Evolutionary conservation across 2,888 invertebrate species (phyloP), one percentile per base, ranked within the genome.

Genomic region (Eupelmus urozonus): DNA sequence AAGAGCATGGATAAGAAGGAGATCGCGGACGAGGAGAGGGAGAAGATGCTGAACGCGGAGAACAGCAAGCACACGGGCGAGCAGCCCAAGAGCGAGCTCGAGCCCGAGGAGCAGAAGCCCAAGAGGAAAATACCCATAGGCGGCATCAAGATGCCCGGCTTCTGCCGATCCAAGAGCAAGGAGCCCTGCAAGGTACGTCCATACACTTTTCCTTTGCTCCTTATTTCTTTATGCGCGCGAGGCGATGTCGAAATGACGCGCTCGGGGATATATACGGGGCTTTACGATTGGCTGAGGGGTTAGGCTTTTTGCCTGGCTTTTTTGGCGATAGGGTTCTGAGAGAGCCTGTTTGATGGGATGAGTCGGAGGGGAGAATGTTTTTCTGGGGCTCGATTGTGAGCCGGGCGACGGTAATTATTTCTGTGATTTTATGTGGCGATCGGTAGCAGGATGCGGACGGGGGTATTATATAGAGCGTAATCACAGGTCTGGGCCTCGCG

Each of bases 141-240:
- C 66, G 96, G 95, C n/a, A 95, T 96, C 82, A 95, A 96, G 90
- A 94, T 96, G 93, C 96, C 96, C 3, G 96, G 96, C 18, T 96
- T 96, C 90, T 96, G 96, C 85, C 93, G 94, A 83, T 94, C 94
- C 87, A 94, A 94, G 83, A 95, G 95, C 81, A 94, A 93, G 87
- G 94, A 94, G 88, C 94, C 92, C 82, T 92, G 91, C 90, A 95
- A 93, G 93, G 94, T 94, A 90, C 75, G 78, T 16, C 40, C 67
- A 9, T 49, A n/a, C 13, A n/a, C n/a, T 4, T 7, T 16, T 42
- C 16, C 2, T 51, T 1, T 20, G 4, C 16, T 20, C 27, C 20
- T 40, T 29, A 34, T 29, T 42, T 29, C 13, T 16, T 45, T 45
- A 16, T 16, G 45, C 9, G 9, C 45, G 16, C 34, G 3, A 34